Conservation (phyloP, 1,140 invertebrate genomes). For the Drosophila oshimai region DNA sequence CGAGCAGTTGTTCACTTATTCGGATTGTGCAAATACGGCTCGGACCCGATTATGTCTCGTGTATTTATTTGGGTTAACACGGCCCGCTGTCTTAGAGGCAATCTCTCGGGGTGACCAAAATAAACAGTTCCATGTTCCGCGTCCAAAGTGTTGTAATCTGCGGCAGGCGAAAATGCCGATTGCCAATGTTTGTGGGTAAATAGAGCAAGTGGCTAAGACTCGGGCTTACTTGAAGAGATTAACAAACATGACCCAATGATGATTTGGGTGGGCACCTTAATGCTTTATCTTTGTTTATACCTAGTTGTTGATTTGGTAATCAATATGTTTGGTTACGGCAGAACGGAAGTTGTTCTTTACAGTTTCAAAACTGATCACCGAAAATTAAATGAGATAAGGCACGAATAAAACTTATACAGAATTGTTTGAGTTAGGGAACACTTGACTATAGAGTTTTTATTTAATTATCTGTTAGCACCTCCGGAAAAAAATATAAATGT, state of each 20-base stretch:
- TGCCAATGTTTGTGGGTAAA: constrained; percentile 59
- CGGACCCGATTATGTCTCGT: constrained; percentile 16
- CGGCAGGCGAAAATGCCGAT: constrained; percentile 54
- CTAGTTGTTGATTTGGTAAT: constrained; percentile 64
- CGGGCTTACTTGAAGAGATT: constrained; percentile 15
- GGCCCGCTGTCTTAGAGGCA: constrained; percentile 36
- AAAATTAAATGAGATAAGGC: not conserved
- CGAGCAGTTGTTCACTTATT: too few relatives aligned
- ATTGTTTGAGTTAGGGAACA: too few relatives aligned
- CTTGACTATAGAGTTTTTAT: too few relatives aligned
- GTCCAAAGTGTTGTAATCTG: constrained; percentile 54
- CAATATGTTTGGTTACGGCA: constrained; percentile 41
- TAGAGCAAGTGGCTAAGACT: constrained; percentile 54
- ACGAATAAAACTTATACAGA: too few relatives aligned
- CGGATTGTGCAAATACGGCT: constrained; percentile 51
- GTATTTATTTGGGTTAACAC: constrained; percentile 65
- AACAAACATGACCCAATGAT: constrained; percentile 34
- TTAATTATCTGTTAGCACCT: too few relatives aligned
- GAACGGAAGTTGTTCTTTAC: constrained; percentile 54
- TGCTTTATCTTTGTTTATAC: constrained; percentile 4
- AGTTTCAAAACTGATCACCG: constrained; percentile 1
- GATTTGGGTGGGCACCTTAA: constrained; percentile 14
- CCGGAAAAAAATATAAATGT: too few relatives aligned
- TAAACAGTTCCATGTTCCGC: constrained; percentile 55
- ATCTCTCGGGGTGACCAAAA: constrained; percentile 58